Conservation (phyloP, 2,888 invertebrate species). For the Atrina japonica region DNA sequence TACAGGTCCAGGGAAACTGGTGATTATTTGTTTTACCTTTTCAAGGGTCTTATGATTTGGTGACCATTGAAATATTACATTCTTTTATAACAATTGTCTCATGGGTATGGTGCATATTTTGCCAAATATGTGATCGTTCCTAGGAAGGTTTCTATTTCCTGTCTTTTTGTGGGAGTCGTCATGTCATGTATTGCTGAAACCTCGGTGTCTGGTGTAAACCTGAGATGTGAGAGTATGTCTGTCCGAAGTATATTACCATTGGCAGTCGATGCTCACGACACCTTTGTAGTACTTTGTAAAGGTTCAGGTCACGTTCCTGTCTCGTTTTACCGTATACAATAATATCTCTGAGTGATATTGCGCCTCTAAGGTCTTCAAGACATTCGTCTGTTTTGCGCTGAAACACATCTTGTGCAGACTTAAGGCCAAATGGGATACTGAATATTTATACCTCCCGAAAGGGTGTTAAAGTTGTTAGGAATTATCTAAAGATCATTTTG, state of each 20-base stretch:
- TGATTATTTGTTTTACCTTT: conserved; percentile 31
- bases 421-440: conserved; percentile 52
- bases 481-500: too few relatives aligned
- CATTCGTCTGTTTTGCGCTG: conserved; percentile 42
- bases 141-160: conserved; percentile 7
- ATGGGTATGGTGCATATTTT: conserved; percentile 40
- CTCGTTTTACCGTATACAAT: conserved; percentile 33
- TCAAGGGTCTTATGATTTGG: conserved; percentile 27
- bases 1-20: conserved; percentile 32
- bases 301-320: conserved; percentile 49
- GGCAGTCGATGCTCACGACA: conserved; percentile 29
- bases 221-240: conserved; percentile 33
- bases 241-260: conserved; percentile 46
- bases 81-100: conserved; percentile 6
- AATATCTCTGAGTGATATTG: conserved; percentile 40
- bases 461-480: too few relatives aligned
- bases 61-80: conserved; percentile 18
- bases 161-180: conserved; percentile 16
- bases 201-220: conserved; percentile 35
- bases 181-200: conserved; percentile 37
- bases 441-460: conserved; percentile 39
- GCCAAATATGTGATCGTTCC: conserved; percentile 42
- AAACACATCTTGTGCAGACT: conserved; percentile 48
- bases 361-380: conserved; percentile 41
- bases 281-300: conserved; percentile 36